Evolutionary conservation across 2,113 vertebrate genomes (phyloP), one percentile per base, ranked within the genome.

Genomic region (Platycercus adscitus): DNA sequence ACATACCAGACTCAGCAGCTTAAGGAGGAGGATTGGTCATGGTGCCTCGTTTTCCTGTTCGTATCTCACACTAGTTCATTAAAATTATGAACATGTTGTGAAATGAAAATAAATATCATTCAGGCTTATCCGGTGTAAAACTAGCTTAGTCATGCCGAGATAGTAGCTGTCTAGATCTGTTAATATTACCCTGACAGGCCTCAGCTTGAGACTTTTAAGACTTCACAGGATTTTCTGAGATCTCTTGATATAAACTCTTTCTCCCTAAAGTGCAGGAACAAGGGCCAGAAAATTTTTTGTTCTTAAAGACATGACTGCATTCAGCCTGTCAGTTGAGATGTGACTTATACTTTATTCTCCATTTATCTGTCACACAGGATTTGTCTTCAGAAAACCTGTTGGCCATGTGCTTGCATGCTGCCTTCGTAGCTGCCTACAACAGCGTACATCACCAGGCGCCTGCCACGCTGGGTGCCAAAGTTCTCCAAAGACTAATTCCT

Each of bases 91-190:
- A 44, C n/a, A 8, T 65, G 71, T 93, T 94, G 52, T 93, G 89
- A 92, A 96, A 94, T 46, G 47, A 96, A 96, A 95, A 96, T 77
- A 89, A 96, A 94, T 70, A 88, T 24, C 61, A 83, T 86, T 91
- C 14, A 1, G 17, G 76, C 39, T 95, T 95, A 95, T 84, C 93
- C 4, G 0, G 49, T 91, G 92, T 81, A 96, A 96, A 96, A 95
- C 80, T 63, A 58, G 81, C 94, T 98, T 95, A 97, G 86, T 96
- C 95, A 94, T 92, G 81, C 81, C 1, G 35, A 97, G 87, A 92
- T 86, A 77, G 86, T 76, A 86, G 52, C 78, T 93, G 92, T 96
- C 91, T 95, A 2, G 83, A 79, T 92, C 93, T 90, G 91, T 83
- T 96, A 96, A 91, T 95, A 95, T 78, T 7, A 93, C 71, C 89